Evolutionary conservation across 2,113 vertebrate genomes (phyloP).

Genomic region (Ranitomeya variabilis): DNA sequence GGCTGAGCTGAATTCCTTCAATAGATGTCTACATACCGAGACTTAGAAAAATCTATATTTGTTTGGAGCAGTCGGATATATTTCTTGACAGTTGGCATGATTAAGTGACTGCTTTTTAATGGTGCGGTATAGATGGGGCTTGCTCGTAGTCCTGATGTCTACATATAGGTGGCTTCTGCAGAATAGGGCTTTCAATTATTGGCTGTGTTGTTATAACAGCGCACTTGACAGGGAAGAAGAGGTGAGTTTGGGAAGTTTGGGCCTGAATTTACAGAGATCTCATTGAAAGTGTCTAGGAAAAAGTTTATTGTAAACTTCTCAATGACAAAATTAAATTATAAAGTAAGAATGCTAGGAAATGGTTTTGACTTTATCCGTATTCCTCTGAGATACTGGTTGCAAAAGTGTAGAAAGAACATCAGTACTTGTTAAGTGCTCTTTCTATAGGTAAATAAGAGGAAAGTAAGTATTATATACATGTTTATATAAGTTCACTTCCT

Average conservation of each 20-base stretch:
- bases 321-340: neutral
- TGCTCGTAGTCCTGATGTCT: neutral
- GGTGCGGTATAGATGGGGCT: neutral
- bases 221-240: neutral
- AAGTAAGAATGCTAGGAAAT: neutral
- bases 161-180: neutral
- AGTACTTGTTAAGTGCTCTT: neutral
- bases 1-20: constrained; percentile 10
- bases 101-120: neutral
- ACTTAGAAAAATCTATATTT: neutral
- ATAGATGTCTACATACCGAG: neutral
- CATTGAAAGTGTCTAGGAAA: neutral
- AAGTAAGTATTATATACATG: too few relatives aligned
- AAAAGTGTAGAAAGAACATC: neutral
- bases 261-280: neutral
- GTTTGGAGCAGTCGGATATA: neutral
- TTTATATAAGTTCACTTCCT: too few relatives aligned
- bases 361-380: neutral
- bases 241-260: neutral
- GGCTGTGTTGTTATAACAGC: neutral
- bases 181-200: neutral
- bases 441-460: too few relatives aligned
- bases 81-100: constrained; percentile 14
- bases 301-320: neutral
- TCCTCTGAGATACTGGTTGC: neutral